Conservation (phyloP, 23 tunicate species). For the Ciona savignyi region DNA sequence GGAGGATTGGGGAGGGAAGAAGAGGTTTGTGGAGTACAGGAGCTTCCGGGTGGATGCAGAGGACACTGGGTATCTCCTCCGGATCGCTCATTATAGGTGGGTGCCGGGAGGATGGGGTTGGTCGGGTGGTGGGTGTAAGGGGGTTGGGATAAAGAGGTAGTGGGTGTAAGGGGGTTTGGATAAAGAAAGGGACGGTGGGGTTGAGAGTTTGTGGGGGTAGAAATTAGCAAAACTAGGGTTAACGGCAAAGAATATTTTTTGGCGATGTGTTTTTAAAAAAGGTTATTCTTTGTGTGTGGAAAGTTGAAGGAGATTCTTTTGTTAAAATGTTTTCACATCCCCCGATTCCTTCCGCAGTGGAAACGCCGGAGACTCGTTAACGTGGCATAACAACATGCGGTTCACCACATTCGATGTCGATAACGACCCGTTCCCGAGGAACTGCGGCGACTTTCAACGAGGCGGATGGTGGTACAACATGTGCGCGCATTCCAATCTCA, state of each 20-base stretch:
- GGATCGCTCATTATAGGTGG: slow-evolving; percentile 60
- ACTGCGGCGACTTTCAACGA: slow-evolving; percentile 26
- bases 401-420: slow-evolving; percentile 56
- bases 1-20: slow-evolving; percentile 74
- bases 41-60: slow-evolving; percentile 55
- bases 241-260: too few species aligned
- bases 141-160: neutral
- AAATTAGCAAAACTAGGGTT: slow-evolving; percentile 3
- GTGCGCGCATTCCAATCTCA: slow-evolving; percentile 66
- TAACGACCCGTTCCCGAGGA: slow-evolving; percentile 44
- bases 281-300: too few species aligned
- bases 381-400: slow-evolving; percentile 76
- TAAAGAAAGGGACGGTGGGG: too few species aligned
- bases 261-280: too few species aligned
- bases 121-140: too few species aligned
- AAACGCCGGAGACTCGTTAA: slow-evolving; percentile 74
- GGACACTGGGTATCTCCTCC: slow-evolving; percentile 34
- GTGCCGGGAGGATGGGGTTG: neutral
- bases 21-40: slow-evolving; percentile 54
- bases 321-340: neutral
- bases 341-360: slow-evolving; percentile 27
- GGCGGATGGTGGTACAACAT: slow-evolving; percentile 85
- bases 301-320: too few species aligned
- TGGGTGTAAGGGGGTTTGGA: too few species aligned
- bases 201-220: neutral